Conservation (phyloP, 2,888 invertebrate genomes). For the Petrophora chlorosata region DNA sequence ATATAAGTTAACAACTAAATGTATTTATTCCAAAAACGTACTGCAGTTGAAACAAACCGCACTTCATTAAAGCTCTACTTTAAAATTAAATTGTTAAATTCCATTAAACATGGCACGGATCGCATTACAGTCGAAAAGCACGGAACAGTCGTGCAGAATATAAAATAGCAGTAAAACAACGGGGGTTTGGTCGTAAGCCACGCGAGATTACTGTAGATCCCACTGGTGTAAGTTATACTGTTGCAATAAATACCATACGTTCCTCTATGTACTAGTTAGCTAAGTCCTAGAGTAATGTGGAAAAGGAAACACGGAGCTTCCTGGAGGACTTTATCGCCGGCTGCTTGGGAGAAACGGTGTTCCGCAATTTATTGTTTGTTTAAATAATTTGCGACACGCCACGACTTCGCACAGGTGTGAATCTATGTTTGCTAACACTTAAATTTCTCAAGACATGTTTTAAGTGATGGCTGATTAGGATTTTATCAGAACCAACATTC, state of each 20-base stretch:
- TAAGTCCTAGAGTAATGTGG: no score
- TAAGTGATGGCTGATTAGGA: no score
- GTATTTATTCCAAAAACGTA: conserved; percentile 8
- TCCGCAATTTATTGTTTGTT: no score
- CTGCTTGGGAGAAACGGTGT: no score
- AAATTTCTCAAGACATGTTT: no score
- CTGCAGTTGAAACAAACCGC: conserved; percentile 16
- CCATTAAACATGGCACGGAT: conserved; percentile 12
- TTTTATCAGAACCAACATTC: no score
- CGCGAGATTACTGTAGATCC: conserved; percentile 11
- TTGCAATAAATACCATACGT: conserved; percentile 13
- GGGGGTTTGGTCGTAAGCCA: conserved; percentile 6
- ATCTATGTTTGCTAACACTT: no score
- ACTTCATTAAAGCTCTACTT: conserved; percentile 9
- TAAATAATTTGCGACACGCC: no score
- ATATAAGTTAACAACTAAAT: no score
- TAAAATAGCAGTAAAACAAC: conserved; percentile 17
- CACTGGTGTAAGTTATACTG: conserved; percentile 9
- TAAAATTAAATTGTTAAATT: conserved; percentile 20
- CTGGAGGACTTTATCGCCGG: no score
- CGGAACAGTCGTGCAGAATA: conserved; percentile 6
- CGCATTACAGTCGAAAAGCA: conserved; percentile 4
- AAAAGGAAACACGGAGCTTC: no score
- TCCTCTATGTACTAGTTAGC: conserved; percentile 1
- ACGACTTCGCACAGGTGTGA: no score